Evolutionary conservation across 2,888 invertebrate genomes (phyloP), one percentile per base, ranked within the genome.

Genomic region (Galeopsomyia nigrocyanea): DNA sequence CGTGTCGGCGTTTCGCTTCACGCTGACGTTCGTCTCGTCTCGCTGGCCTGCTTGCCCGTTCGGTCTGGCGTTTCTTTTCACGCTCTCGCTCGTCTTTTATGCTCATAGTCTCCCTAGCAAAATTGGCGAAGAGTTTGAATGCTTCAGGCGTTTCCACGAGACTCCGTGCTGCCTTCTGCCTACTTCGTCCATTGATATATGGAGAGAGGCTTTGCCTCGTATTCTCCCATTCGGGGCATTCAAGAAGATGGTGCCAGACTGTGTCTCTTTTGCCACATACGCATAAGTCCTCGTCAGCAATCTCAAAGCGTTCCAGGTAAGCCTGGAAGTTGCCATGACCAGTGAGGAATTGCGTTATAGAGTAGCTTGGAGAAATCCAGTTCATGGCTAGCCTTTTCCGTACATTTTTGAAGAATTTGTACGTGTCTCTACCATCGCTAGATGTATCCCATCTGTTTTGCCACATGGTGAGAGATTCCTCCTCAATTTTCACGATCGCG

Each of bases 261-360:
- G 68, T 68, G 14, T 76, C 66, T 3, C 1, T 1, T 2, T 46
- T 68, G 21, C 72, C 73, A 21, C 76, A 76, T 5, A 7, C 6
- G 26, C 76, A 76, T 13, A 0, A 0, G 3, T 13, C 31, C 5
- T 51, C 46, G 2, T 65, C 66, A 5, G 7, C 3, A 3, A 70
- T 50, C 0, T 6, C 22, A 14, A 69, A 21, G 0, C 16, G n/a
- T 0, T n/a, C 14, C 3, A 72, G 70, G 3, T 74, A 70, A 0
- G 2, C 47, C 3, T 19, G 46, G 62, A 77, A 78, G 50, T 76
- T 49, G 0, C 75, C 75, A 21, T 78, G 76, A 0, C 75, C 76
- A 0, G 70, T 67, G 2, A 75, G 26, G 39, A 71, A 69, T 55
- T 77, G 76, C n/a, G 58, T 17, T 9, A 9, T 60, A 17, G 55